Conservation (phyloP, 2,797 vertebrate genomes). For the Rhynchonycteris naso region DNA sequence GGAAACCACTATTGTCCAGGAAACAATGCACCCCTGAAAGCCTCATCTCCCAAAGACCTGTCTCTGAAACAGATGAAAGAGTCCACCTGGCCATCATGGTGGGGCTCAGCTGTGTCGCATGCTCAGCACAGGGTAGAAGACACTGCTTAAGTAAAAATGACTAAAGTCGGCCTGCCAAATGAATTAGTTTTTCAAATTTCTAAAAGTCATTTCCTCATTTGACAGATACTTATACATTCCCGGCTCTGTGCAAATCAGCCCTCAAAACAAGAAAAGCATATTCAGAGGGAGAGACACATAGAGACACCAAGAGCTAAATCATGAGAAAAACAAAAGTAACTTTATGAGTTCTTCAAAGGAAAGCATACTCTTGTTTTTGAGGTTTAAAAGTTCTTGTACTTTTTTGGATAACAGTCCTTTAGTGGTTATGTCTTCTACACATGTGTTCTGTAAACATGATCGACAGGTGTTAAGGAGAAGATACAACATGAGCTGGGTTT, state of each 20-base stretch:
- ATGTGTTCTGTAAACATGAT: no score
- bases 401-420: no score
- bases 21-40: constrained; percentile 70
- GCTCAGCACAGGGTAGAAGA: neutral
- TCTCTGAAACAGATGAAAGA: constrained; percentile 25
- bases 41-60: neutral
- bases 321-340: neutral
- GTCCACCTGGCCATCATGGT: neutral
- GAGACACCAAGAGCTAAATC: neutral
- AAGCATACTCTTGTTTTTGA: neutral
- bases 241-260: neutral
- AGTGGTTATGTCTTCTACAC: no score
- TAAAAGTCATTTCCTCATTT: neutral
- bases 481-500: neutral
- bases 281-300: neutral
- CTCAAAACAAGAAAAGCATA: neutral
- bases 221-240: neutral
- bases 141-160: neutral
- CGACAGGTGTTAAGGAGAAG: neutral
- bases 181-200: neutral
- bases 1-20: constrained; percentile 61
- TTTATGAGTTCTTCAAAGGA: neutral
- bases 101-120: neutral
- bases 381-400: no score
- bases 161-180: neutral